Base-by-base conservation (phyloP, 2,113 vertebrate species). In the Raja brachyura region DNA sequence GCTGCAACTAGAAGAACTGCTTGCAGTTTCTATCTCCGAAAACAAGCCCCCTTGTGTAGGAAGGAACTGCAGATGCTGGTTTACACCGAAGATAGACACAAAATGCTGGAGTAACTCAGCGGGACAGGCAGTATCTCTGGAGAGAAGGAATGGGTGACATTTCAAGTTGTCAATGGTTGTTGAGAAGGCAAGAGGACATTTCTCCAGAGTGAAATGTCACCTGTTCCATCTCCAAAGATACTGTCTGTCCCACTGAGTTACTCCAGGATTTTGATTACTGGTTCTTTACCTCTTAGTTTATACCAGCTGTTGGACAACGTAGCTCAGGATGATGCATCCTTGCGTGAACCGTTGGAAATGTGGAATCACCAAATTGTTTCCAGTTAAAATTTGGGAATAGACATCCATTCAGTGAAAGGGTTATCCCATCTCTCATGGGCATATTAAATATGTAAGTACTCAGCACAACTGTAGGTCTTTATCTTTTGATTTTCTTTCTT, bases 401-500 rank as follows among this genome's bases (percentile, higher is more conserved):
- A 54, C 48, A 20, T 8, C 79, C 11, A 11, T 28, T 28, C 8
- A 14, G 28, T 14, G 56, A 86, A 83, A 56, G 48, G 22, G 7
- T 56, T 83, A 59, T 86, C 56, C 56, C 59, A 61, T 11, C 13
- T 86, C 61, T 13, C 56, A 86, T 31, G 13, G 83, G 61, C 25
- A 16, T 86, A 31, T 14, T n/a, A 63, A 86, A 86, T n/a, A 86
- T n/a, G n/a, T 54, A 59, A 85, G 3, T 61, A 86, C n/a, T 61
- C 83, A 63, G 61, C 56, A 63, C 56, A 63, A 86, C 28, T 86
- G 56, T 63, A 31, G 28, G 56, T 13, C 25, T 86, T 5, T 61
- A 63, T 25, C 83, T 86, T 63, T 86, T 59, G 28, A 86, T 63
- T 86, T 86, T 86, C 25, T n/a, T 81, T 22, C 78, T 56, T 81